Evolutionary conservation across 2,113 vertebrate genomes (phyloP).

Genomic region (Miniopterus natalensis): DNA sequence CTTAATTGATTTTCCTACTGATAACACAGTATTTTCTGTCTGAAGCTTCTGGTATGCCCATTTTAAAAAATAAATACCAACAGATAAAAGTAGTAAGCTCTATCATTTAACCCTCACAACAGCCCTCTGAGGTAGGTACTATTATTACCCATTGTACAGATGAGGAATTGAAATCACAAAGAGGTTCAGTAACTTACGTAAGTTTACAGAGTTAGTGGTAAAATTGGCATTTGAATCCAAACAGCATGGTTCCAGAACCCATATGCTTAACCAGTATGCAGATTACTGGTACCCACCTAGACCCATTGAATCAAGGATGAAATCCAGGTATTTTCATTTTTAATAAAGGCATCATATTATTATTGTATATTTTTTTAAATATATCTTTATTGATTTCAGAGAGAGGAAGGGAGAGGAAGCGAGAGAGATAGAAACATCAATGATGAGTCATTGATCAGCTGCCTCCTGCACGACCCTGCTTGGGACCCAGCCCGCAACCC

Average conservation of each 20-base stretch:
- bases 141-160: conserved; percentile 43
- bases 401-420: too few relatives aligned
- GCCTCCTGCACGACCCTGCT: too few relatives aligned
- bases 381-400: too few relatives aligned
- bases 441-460: too few relatives aligned
- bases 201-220: conserved; percentile 13
- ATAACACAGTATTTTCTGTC: conserved; percentile 37
- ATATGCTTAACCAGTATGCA: conserved; percentile 1
- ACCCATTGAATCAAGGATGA: conserved; percentile 41
- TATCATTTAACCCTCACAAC: conserved; percentile 49
- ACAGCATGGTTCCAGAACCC: background rate
- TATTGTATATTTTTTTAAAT: too few relatives aligned
- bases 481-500: too few relatives aligned
- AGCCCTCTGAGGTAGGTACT: conserved; percentile 21
- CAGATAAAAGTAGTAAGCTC: conserved; percentile 31
- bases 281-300: conserved; percentile 19
- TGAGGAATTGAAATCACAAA: background rate
- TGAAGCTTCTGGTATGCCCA: conserved; percentile 31
- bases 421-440: too few relatives aligned
- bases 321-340: conserved; percentile 55
- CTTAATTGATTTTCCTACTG: conserved; percentile 51
- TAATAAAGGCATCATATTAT: conserved; percentile 11
- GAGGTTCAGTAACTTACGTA: conserved; percentile 30
- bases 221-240: conserved; percentile 6
- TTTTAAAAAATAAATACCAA: conserved; percentile 53